These are phyloP conservation scores for Bombyx huttoni DNA, from an alignment of 2,888 invertebrate species.

Conservation along the genomic window DNA sequence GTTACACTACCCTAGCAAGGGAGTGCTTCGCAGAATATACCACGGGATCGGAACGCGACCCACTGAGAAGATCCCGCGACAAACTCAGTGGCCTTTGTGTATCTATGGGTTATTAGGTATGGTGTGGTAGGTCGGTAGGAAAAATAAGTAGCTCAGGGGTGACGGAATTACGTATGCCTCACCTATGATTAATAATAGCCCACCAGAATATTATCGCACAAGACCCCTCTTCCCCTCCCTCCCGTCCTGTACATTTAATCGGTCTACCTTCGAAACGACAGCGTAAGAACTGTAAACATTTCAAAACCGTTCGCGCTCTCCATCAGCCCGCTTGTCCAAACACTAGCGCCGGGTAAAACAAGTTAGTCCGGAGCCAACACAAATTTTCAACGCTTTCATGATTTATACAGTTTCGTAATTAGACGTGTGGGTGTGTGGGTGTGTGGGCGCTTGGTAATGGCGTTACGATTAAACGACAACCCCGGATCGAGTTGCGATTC, in stretches of 20 bases:
- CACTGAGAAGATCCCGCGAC: no score
- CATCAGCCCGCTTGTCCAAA: slow-evolving; percentile 42
- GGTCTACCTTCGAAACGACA: slow-evolving; percentile 10
- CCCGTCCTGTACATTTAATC: not conserved
- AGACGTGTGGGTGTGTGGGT: not conserved
- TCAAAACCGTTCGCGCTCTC: slow-evolving; percentile 30
- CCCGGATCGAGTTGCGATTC: not conserved
- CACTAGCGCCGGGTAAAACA: slow-evolving; percentile 28
- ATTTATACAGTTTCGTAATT: slow-evolving; percentile 4
- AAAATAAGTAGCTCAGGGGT: no score
- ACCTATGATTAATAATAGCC: no score
- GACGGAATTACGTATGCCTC: no score
- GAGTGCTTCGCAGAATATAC: no score
- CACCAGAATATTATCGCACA: no score
- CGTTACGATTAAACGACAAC: not conserved
- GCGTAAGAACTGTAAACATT: slow-evolving; percentile 32
- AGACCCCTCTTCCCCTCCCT: no score
- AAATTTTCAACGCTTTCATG: slow-evolving; percentile 19
- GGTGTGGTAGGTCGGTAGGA: no score
- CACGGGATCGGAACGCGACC: no score
- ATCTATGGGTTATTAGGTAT: no score
- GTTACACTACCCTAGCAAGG: no score
- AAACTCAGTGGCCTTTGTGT: no score
- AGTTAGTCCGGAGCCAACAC: slow-evolving; percentile 22
- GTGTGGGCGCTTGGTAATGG: not conserved